phyloP scores from a whole-genome alignment of 2,888 invertebrate genomes.

The Tromatobia lineatoria region DNA sequence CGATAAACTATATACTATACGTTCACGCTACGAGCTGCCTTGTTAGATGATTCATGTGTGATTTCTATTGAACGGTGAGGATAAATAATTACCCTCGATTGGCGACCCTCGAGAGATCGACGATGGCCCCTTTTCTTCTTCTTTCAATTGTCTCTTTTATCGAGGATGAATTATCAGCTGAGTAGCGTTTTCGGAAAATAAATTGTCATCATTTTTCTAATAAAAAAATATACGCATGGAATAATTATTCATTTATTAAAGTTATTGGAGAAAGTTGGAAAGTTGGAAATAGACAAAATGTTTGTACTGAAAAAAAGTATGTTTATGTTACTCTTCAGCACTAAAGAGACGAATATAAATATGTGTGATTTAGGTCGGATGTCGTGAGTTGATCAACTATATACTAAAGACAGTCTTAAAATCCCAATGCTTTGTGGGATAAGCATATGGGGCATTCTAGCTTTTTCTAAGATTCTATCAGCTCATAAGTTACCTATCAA shows the following conservation, averaged over 20 bases:
- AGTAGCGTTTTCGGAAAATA: neutral
- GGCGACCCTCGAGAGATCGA: conserved; percentile 23
- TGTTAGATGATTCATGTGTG: conserved; percentile 64
- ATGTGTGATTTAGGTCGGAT: too few relatives aligned
- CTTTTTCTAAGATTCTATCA: too few relatives aligned
- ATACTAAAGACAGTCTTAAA: too few relatives aligned
- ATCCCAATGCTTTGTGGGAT: too few relatives aligned
- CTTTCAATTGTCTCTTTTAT: conserved; percentile 5
- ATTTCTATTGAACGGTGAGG: conserved; percentile 60
- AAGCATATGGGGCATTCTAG: too few relatives aligned
- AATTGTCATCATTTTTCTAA: neutral
- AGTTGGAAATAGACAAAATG: neutral
- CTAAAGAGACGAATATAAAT: too few relatives aligned
- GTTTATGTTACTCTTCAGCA: too few relatives aligned
- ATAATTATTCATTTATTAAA: neutral
- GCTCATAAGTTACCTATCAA: too few relatives aligned
- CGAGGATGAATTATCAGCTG: conserved; percentile 24
- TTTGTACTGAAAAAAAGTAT: too few relatives aligned
- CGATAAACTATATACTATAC: conserved; percentile 60
- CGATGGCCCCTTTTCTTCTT: conserved; percentile 13
- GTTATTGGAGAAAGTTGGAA: neutral
- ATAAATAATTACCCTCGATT: conserved; percentile 56
- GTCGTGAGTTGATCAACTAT: too few relatives aligned
- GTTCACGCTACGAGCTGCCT: conserved; percentile 11
- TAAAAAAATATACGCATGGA: neutral